A percentile compares a stretch with the other conserved stretches of the same genome.
These are phyloP conservation scores for Nesogale talazaci DNA, from an alignment of 2,113 vertebrate genomes.

Conservation along the genomic window DNA sequence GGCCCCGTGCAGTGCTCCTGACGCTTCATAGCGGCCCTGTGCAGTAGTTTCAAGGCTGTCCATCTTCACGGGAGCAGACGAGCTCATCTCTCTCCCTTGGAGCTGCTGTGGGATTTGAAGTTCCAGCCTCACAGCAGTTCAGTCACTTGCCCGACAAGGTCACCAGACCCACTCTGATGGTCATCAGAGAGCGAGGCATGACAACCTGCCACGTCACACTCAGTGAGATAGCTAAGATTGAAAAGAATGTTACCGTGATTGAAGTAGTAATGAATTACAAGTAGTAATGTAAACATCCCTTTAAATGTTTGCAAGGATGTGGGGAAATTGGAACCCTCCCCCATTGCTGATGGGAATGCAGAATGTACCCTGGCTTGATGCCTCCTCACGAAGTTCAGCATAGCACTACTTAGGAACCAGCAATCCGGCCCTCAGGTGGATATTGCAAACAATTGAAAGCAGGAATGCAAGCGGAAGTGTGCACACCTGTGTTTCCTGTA, in stretches of 20 bases:
- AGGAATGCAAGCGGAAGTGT: neutral
- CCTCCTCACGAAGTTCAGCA: constrained; percentile 8
- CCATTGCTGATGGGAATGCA: neutral
- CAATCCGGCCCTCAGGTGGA: neutral
- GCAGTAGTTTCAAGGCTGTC: too few species aligned
- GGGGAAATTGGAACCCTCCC: neutral
- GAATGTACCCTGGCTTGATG: neutral
- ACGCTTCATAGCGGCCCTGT: too few species aligned
- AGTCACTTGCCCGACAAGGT: too few species aligned
- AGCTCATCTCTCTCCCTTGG: too few species aligned
- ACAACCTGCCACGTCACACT: neutral
- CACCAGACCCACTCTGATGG: neutral
- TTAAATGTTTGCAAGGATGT: neutral
- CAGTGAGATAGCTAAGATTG: neutral
- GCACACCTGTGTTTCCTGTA: neutral
- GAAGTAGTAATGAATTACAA: too few species aligned
- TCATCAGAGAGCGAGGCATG: neutral
- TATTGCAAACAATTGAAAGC: neutral
- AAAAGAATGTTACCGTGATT: neutral
- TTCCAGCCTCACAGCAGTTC: too few species aligned
- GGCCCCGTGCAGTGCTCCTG: too few species aligned
- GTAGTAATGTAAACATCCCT: too few species aligned
- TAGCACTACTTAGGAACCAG: neutral
- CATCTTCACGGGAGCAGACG: too few species aligned
- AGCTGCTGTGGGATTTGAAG: too few species aligned